These are phyloP conservation scores for Proales similis DNA, from an alignment of 1,140 invertebrate genomes.

Conservation along the genomic window DNA sequence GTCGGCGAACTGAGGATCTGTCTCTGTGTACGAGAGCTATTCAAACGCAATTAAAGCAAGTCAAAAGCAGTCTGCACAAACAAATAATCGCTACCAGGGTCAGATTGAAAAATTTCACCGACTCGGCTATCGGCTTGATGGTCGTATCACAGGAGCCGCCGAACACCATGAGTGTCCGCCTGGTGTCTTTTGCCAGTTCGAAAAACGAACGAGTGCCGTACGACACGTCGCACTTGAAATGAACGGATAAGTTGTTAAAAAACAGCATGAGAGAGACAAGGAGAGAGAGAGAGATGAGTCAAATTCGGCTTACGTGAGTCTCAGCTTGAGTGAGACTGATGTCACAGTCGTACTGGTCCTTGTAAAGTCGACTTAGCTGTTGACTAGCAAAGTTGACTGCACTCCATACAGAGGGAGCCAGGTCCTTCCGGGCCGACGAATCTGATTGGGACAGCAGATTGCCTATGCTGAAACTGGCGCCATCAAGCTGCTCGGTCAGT, in stretches of 20 bases:
- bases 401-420: not conserved
- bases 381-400: not conserved
- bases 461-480: conserved; percentile 2
- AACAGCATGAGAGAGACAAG: not conserved
- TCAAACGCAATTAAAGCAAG: conserved; percentile 43
- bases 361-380: not conserved
- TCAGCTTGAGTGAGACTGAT: not conserved
- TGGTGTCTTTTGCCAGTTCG: conserved; percentile 23
- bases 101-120: conserved; percentile 36
- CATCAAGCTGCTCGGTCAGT: too few relatives aligned
- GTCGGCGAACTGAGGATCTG: conserved; percentile 92
- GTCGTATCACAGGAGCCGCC: conserved; percentile 24
- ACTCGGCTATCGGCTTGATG: conserved; percentile 30
- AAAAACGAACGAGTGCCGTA: conserved; percentile 36
- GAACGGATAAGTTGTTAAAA: not conserved
- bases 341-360: not conserved
- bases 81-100: conserved; percentile 5
- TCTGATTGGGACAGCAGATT: not conserved
- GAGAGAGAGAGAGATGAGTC: not conserved
- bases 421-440: not conserved
- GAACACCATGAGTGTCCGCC: conserved; percentile 21
- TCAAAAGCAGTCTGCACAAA: not conserved
- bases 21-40: conserved; percentile 92
- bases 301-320: conserved; percentile 1
- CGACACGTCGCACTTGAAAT: conserved; percentile 32